These are phyloP conservation scores for Lutraria rhynchaena DNA, from an alignment of 1,140 invertebrate genomes.

Conservation along the genomic window DNA sequence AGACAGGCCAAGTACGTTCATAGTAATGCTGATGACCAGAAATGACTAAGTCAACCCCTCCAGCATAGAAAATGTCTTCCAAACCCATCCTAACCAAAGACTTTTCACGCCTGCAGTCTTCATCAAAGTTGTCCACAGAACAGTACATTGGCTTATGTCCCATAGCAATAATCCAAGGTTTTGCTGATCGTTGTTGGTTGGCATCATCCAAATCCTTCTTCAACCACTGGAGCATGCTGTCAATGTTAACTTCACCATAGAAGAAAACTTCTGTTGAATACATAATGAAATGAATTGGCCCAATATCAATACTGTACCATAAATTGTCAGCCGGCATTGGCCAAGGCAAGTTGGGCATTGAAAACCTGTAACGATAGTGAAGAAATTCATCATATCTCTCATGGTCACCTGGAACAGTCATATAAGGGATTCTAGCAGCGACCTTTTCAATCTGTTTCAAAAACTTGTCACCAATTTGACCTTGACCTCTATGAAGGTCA, in stretches of 20 bases:
- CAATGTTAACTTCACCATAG: constrained; percentile 46
- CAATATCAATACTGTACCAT: constrained; percentile 82
- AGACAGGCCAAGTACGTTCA: constrained; percentile 96
- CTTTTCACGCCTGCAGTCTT: constrained; percentile 63
- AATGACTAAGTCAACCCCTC: constrained; percentile 96
- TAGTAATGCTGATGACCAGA: constrained; percentile 99
- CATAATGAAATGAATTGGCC: constrained; percentile 76
- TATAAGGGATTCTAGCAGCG: constrained; percentile 80
- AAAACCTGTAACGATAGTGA: constrained; percentile 79
- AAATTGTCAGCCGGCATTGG: constrained; percentile 76
- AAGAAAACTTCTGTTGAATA: constrained; percentile 74
- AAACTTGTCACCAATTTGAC: constrained; percentile 78
- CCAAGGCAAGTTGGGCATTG: constrained; percentile 79
- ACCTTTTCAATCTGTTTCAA: constrained; percentile 78
- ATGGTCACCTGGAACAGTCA: constrained; percentile 82
- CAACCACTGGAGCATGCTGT: constrained; percentile 72
- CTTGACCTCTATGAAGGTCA: constrained; percentile 77
- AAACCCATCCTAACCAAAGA: constrained; percentile 81
- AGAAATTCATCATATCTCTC: constrained; percentile 76
- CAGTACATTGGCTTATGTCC: constrained; percentile 81
- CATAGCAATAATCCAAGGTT: constrained; percentile 81
- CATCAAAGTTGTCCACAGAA: constrained; percentile 67
- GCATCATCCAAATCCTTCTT: constrained; percentile 70
- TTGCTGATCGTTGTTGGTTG: constrained; percentile 70
- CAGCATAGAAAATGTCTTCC: constrained; percentile 93